A percentile compares a stretch with the other conserved stretches of the same genome.
These are phyloP conservation scores for Geothlypis trichas DNA, from an alignment of 2,113 vertebrate genomes.

Conservation along the genomic window DNA sequence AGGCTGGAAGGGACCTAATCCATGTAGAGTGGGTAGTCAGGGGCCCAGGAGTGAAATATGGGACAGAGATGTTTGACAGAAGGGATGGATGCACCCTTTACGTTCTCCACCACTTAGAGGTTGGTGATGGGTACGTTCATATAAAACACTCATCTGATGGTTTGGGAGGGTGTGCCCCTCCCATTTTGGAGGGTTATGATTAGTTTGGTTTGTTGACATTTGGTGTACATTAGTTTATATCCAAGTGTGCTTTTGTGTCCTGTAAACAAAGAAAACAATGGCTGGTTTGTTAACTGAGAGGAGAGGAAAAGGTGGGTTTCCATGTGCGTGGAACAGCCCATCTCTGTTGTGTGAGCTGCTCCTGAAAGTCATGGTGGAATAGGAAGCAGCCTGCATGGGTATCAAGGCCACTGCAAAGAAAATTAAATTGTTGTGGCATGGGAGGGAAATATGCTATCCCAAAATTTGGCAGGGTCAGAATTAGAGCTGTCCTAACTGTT, in stretches of 20 bases:
- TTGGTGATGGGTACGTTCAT: background rate
- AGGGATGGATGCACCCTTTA: background rate
- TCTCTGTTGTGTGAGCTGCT: background rate
- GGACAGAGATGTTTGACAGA: background rate
- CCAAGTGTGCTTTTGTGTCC: background rate
- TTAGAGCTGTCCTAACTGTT: background rate
- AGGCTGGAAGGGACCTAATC: background rate
- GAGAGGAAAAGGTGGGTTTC: background rate
- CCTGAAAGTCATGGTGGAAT: background rate
- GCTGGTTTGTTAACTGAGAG: background rate
- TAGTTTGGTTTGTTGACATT: background rate
- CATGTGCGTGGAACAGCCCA: background rate
- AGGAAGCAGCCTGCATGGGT: background rate
- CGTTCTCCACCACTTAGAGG: background rate
- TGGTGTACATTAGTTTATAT: background rate
- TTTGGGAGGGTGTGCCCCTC: background rate
- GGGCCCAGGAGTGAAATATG: background rate
- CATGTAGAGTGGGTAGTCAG: rapidly evolving
- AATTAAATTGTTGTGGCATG: background rate
- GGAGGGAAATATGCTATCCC: background rate
- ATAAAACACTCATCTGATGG: background rate
- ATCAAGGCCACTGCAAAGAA: background rate
- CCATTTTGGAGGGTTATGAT: background rate
- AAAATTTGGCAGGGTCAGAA: background rate
- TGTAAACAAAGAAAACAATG: constrained; percentile 8